Evolutionary conservation across 2,888 invertebrate species (phyloP).

Genomic region (Odontomyia ornata): DNA sequence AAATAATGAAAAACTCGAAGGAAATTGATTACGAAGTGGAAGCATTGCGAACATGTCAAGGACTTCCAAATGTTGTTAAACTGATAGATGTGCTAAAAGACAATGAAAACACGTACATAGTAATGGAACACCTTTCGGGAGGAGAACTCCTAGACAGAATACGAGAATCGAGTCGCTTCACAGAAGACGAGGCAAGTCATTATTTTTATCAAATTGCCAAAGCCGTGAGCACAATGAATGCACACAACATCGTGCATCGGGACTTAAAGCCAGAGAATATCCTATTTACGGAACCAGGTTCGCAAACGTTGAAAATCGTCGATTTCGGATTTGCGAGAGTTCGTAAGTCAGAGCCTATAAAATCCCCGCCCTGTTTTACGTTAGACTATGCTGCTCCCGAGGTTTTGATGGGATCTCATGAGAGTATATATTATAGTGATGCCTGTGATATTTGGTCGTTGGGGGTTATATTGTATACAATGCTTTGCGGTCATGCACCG

Average conservation of each 20-base stretch:
- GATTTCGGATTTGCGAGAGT: constrained; percentile 92
- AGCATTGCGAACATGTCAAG: constrained; percentile 83
- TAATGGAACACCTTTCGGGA: constrained; percentile 85
- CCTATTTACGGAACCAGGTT: constrained; percentile 65
- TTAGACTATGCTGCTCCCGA: constrained; percentile 91
- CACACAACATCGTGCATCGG: constrained; percentile 84
- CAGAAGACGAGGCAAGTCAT: constrained; percentile 80
- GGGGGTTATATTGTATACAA: constrained; percentile 82
- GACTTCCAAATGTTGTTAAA: constrained; percentile 87
- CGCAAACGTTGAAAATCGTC: constrained; percentile 78
- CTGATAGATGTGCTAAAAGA: constrained; percentile 86
- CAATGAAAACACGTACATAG: constrained; percentile 87
- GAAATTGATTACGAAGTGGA: constrained; percentile 71
- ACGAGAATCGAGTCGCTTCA: constrained; percentile 72
- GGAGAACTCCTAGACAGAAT: constrained; percentile 81
- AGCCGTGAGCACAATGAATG: constrained; percentile 87
- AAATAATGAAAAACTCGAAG: constrained; percentile 66
- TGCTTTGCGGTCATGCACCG: constrained; percentile 86
- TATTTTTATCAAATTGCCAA: constrained; percentile 84
- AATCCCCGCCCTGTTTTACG: constrained; percentile 91
- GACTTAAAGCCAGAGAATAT: constrained; percentile 92
- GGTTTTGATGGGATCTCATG: constrained; percentile 69
- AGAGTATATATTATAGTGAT: constrained; percentile 74
- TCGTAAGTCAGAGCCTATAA: constrained; percentile 56
- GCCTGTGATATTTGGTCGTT: constrained; percentile 96